phyloP scores from a whole-genome alignment of 2,113 vertebrate species.

The Gallinago media region DNA sequence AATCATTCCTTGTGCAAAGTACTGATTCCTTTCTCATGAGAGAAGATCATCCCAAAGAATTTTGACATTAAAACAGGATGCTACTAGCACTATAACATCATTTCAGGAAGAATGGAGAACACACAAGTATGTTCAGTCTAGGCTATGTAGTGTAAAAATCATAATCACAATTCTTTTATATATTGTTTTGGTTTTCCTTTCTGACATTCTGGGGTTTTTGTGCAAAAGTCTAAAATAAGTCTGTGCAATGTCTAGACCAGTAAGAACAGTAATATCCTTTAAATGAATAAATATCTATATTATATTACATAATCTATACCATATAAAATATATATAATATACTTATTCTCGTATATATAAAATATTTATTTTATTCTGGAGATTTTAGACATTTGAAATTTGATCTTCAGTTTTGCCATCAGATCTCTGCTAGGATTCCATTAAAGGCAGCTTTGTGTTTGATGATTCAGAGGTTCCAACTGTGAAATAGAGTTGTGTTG shows the following conservation, averaged over 20 bases:
- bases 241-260: neutral
- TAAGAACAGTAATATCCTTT: neutral
- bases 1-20: neutral
- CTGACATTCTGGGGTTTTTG: neutral
- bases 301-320: neutral
- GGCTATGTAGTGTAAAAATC: neutral
- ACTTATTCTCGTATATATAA: neutral
- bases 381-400: neutral
- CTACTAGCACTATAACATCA: rapidly evolving
- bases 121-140: neutral
- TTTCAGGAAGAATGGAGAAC: neutral
- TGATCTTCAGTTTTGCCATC: neutral
- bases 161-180: neutral
- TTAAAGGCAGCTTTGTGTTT: neutral
- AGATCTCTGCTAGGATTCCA: neutral
- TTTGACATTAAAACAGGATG: neutral
- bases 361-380: neutral
- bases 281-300: neutral
- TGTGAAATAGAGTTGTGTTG: neutral
- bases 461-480: neutral
- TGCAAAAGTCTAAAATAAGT: neutral
- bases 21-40: neutral
- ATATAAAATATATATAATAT: neutral
- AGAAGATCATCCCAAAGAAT: neutral
- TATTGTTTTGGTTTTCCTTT: neutral